Conservation (phyloP, 2,888 invertebrate genomes). For the Erebia epiphron region DNA sequence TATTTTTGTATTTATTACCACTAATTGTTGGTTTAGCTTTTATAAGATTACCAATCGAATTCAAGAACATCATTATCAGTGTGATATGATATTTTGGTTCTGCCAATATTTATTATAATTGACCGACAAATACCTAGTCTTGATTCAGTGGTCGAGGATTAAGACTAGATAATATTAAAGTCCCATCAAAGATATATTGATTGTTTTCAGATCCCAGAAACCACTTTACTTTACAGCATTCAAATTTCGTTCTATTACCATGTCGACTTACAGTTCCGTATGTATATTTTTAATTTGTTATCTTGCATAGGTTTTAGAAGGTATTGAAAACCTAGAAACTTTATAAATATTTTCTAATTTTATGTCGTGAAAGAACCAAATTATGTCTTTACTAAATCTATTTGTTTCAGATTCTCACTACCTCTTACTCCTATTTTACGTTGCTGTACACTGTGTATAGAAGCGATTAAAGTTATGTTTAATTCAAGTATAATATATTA, state of each 20-base stretch:
- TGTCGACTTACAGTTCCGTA: conserved; percentile 67
- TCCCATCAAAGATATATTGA: background rate
- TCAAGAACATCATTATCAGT: background rate
- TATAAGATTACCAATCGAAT: too few species aligned
- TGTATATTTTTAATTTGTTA: conserved; percentile 39
- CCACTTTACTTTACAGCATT: conserved; percentile 69
- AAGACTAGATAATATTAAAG: background rate
- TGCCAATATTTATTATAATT: too few species aligned
- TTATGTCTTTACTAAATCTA: conserved; percentile 21
- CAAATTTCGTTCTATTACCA: conserved; percentile 65
- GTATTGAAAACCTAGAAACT: background rate
- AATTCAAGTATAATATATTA: too few species aligned
- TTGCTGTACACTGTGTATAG: conserved; percentile 63
- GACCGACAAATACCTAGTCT: too few species aligned
- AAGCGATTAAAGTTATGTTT: conserved; percentile 42
- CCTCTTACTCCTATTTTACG: conserved; percentile 68
- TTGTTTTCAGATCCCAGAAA: conserved; percentile 65
- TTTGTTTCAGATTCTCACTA: conserved; percentile 66
- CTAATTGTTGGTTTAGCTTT: background rate
- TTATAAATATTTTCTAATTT: background rate
- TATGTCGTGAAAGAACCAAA: background rate
- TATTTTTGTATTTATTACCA: background rate
- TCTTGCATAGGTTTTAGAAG: background rate
- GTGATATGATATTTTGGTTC: background rate
- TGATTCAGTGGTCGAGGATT: too few species aligned